Evolutionary conservation across 2,888 invertebrate species (phyloP).

Genomic region (Leptopterna dolabrata): DNA sequence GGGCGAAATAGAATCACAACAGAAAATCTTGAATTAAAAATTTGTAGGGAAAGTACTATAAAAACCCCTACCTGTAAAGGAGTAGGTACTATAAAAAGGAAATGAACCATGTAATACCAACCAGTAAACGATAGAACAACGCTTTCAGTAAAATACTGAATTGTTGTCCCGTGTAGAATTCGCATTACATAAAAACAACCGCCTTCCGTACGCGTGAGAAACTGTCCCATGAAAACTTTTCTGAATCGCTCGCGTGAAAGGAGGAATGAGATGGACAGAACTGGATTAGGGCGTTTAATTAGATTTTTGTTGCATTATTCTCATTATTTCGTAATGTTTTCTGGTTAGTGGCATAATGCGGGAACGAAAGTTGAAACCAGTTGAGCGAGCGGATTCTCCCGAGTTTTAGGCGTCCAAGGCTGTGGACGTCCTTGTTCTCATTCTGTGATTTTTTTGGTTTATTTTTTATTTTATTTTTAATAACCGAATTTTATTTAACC

Average conservation of each 20-base stretch:
- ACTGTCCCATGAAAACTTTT: background rate
- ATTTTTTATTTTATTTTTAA: no score
- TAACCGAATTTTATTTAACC: no score
- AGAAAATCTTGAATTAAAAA: no score
- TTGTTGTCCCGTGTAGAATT: background rate
- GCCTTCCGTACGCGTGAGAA: background rate
- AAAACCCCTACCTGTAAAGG: no score
- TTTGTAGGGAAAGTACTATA: no score
- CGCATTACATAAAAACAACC: background rate
- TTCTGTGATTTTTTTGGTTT: no score
- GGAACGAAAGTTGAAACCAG: background rate
- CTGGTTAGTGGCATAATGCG: background rate
- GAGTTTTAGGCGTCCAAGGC: background rate
- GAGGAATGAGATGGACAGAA: background rate
- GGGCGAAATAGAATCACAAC: background rate
- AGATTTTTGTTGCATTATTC: background rate
- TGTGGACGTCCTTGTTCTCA: no score
- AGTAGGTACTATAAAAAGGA: no score
- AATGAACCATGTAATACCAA: no score
- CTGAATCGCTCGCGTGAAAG: background rate
- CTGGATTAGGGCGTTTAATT: background rate
- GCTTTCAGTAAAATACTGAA: background rate
- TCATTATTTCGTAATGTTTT: background rate
- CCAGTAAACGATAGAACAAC: no score
- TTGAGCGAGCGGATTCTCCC: background rate